Evolutionary conservation across 2,888 invertebrate species (phyloP), one percentile per base, ranked within the genome.

Genomic region (Busseola fusca): DNA sequence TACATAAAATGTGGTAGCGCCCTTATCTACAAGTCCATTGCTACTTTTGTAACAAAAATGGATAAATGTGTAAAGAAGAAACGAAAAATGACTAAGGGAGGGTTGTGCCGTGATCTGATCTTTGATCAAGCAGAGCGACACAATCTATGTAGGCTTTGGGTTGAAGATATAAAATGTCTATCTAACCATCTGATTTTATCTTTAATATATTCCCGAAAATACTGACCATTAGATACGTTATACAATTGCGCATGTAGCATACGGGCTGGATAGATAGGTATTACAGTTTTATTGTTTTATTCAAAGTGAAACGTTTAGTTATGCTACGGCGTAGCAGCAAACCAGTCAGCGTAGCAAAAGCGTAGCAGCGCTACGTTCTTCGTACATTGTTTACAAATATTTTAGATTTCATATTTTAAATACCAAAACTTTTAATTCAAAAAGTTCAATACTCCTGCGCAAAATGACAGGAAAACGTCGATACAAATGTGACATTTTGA

Each of bases 401-500:
- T 18, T 52, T 25, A 3, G 18, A 18, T 58, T 37, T 14, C 25
- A 42, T 25, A 50, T 52, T 50, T 50, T 14, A 27, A 57, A 76
- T 37, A 81, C 63, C 68, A 59, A 59, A 45, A 63, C 37, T 56
- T 60, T 34, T 9, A 37, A 64, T 12, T 69, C 63, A 77, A 80
- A 84, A 87, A 89, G 84, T 90, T 89, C 64, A 83, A 78, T 87
- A 87, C 86, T 91, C 87, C 80, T 88, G 89, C 87, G 88, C 89
- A 89, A 91, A 93, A 92, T 93, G 90, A 92, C 90, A 91, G 86
- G 89, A 87, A 91, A 92, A 92, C 88, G 91, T 94, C 91, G 91
- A 94, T 93, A 93, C 89, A 90, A 92, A 93, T 94, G 92, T 95
- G 94, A 94, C 93, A 92, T 94, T 95, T 94, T 94, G 93, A 94